Base-by-base conservation (phyloP, 2,113 vertebrate species). In the Melanerpes aurifrons region DNA sequence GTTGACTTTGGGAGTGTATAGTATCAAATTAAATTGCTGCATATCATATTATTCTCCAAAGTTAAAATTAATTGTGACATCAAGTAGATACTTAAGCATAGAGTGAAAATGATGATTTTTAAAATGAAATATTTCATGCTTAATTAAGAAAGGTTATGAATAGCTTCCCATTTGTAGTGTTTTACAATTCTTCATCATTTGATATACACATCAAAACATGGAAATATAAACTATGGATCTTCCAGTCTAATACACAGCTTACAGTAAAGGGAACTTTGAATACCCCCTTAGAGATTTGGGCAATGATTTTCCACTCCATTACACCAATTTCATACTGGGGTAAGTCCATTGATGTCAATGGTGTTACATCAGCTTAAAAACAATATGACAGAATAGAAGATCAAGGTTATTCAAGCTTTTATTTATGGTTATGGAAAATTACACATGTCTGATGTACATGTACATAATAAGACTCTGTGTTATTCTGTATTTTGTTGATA, bases 71-170 rank as follows among this genome's bases (percentile, higher is more conserved):
- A 95, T 84, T 66, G 28, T 96, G 94, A 94, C 94, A 89, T 94
- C 96, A 95, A 96, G 82, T 95, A 96, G 75, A 91, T 94, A 94
- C 92, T 93, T 95, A 96, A 94, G 53, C 82, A 92, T 73, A 97
- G 48, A 95, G 81, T 87, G 95, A 96, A 97, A 96, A 82, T 7
- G 72, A 97, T 85, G 95, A 97, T 91, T 96, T 97, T 97, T 84
- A 95, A 97, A 96, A 92, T 95, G 43, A 97, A 96, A 94, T 96
- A 97, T 95, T 96, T 95, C 85, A 93, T 93, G 71, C 45, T 93
- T 96, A 97, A 97, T 96, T 97, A 95, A 96, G 93, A 96, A 86
- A 88, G n/a, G 76, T 95, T 97, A 95, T 95, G 89, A 97, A 96
- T 96, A 76, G 32, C 62, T 95, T 95, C 40, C 53, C 32, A 83